Evolutionary conservation across 2,797 vertebrate species (phyloP).

Genomic region (Ataeniobius toweri): DNA sequence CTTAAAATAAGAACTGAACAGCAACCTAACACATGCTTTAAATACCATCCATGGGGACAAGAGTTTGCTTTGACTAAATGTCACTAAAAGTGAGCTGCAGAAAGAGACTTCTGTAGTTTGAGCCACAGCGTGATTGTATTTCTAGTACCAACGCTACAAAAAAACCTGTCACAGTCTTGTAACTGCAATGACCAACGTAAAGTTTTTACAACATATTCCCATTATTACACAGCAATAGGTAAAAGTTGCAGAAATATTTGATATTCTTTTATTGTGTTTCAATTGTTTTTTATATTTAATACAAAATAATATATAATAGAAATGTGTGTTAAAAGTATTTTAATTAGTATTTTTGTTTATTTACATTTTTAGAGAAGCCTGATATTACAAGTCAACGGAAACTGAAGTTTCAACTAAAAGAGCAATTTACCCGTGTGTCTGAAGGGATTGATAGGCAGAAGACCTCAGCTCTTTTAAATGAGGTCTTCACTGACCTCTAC

Average conservation of each 20-base stretch:
- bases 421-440: conserved; percentile 25
- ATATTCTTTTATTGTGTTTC: background rate
- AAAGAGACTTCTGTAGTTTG: background rate
- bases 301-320: background rate
- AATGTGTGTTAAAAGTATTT: background rate
- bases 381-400: background rate
- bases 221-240: background rate
- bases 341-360: background rate
- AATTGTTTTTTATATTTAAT: background rate
- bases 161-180: background rate
- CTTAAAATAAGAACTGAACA: no score
- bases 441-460: conserved; percentile 40
- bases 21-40: no score
- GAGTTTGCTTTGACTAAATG: no score
- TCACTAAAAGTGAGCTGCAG: background rate
- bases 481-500: conserved; percentile 61
- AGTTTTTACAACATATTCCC: background rate
- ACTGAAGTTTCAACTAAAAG: conserved; percentile 33
- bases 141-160: background rate
- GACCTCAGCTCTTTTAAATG: conserved; percentile 34
- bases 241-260: background rate
- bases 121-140: background rate
- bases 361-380: conserved; percentile 36
- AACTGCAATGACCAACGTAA: background rate
- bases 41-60: no score